Percentiles rank a stretch among this genome's conserved stretches.
These are phyloP conservation scores for Bradypodion pumilum DNA, from an alignment of 2,797 vertebrate species.

Conservation along the genomic window DNA sequence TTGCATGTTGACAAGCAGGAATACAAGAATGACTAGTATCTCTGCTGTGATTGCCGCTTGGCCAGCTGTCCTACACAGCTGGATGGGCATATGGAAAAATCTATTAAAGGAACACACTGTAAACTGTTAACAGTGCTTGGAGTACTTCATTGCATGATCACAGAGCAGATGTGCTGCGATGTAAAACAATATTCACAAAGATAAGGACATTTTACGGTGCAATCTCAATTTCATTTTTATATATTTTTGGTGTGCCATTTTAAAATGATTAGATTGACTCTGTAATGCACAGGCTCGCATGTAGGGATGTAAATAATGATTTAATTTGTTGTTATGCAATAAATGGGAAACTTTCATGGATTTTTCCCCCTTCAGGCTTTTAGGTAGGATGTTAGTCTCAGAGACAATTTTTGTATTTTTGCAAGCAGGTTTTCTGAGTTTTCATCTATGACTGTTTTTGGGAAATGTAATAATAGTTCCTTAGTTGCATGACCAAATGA, in stretches of 20 bases:
- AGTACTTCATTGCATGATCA: conserved; percentile 33
- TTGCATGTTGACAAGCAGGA: conserved; percentile 15
- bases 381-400: no score
- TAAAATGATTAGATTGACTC: background rate
- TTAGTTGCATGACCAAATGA: no score
- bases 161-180: background rate
- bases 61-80: conserved; percentile 62
- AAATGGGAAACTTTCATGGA: no score
- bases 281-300: background rate
- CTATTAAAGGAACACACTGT: conserved; percentile 39
- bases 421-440: no score
- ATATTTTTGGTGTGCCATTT: background rate
- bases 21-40: conserved; percentile 17
- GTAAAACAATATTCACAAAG: conserved; percentile 5
- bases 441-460: no score
- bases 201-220: background rate
- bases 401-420: no score
- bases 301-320: background rate
- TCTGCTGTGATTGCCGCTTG: conserved; percentile 20
- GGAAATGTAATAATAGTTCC: no score
- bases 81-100: conserved; percentile 50
- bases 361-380: no score
- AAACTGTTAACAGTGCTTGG: conserved; percentile 7
- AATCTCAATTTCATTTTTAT: background rate
- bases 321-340: no score